Percentiles rank a stretch among this genome's conserved stretches.
phyloP scores from a whole-genome alignment of 2,797 vertebrate species.

The Gadopsis marmoratus region DNA sequence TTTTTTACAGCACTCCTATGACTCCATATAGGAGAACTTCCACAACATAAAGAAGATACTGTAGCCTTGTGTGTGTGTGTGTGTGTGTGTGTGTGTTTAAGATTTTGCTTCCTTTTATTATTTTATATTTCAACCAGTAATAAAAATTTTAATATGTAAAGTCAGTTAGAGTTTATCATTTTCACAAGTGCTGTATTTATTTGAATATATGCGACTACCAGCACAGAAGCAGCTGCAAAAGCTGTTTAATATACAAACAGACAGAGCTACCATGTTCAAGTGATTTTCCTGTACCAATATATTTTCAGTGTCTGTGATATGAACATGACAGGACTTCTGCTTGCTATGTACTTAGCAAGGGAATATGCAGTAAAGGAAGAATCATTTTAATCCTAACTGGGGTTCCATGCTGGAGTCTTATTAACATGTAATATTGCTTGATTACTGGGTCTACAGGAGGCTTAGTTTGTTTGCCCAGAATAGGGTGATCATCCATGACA shows the following conservation, averaged over 20 bases:
- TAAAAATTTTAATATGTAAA: neutral
- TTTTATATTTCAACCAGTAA: neutral
- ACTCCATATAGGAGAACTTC: neutral
- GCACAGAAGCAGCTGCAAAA: neutral
- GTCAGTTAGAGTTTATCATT: neutral
- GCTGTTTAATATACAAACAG: conserved; percentile 8
- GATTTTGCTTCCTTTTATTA: neutral
- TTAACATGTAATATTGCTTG: conserved; percentile 80
- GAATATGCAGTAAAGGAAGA: conserved; percentile 59
- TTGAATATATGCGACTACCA: neutral
- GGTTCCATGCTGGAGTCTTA: conserved; percentile 65
- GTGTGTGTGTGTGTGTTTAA: neutral
- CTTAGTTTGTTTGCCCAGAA: conserved; percentile 82
- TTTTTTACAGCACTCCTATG: too few species aligned
- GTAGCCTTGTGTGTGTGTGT: neutral
- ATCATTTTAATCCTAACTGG: conserved; percentile 69
- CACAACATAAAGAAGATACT: neutral
- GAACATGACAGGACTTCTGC: conserved; percentile 50
- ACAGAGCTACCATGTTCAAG: neutral
- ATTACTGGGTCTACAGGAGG: conserved; percentile 75
- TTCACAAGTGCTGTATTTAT: neutral
- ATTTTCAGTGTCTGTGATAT: conserved; percentile 36
- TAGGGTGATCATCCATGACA: conserved; percentile 75
- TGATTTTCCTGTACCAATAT: conserved; percentile 27
- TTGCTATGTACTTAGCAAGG: conserved; percentile 39